phyloP scores from a whole-genome alignment of 2,113 vertebrate genomes.

The Falco punctatus region DNA sequence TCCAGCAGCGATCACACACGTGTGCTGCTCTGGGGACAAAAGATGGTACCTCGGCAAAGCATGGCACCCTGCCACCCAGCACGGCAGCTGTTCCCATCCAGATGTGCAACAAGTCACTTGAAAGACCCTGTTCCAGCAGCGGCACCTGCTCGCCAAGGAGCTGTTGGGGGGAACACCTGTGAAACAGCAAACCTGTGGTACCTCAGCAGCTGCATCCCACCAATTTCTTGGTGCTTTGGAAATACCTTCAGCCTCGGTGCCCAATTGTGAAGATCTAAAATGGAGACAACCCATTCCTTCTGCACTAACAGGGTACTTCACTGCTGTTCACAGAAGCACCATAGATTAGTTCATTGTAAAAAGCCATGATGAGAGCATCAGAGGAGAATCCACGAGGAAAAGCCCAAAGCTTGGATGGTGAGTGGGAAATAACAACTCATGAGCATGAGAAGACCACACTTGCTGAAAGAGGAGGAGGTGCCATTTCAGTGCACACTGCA shows the following conservation, averaged over 20 bases:
- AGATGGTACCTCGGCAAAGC: no score
- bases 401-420: background rate
- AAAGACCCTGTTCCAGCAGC: background rate
- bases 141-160: rapidly evolving
- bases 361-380: rapidly evolving
- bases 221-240: background rate
- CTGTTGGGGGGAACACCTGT: rapidly evolving
- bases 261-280: rapidly evolving
- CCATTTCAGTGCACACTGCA: no score
- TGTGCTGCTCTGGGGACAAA: background rate
- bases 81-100: background rate
- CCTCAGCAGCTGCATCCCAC: background rate
- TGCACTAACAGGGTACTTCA: rapidly evolving
- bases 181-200: background rate
- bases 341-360: background rate
- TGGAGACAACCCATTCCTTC: background rate
- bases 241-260: background rate
- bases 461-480: background rate
- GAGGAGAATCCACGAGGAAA: background rate
- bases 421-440: background rate
- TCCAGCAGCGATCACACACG: rapidly evolving
- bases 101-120: background rate
- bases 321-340: no score
- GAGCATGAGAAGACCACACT: background rate
- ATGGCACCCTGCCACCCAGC: rapidly evolving